Base-by-base conservation (phyloP, 2,888 invertebrate genomes). In the Steinernema scapterisci region DNA sequence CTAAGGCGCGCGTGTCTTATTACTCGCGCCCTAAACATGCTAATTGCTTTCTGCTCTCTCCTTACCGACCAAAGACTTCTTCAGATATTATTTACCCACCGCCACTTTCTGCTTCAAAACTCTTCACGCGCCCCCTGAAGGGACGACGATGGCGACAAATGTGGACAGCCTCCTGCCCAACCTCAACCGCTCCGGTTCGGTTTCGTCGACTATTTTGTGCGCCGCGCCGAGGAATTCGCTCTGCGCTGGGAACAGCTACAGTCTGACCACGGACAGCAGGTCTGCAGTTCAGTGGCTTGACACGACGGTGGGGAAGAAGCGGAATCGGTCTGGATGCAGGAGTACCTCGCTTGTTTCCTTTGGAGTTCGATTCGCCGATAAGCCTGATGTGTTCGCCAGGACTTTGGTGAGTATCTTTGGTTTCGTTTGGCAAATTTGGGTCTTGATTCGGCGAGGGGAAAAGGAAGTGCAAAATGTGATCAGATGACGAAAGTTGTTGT, bases 401-500 rank as follows among this genome's bases (percentile, higher is more conserved):
- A 79, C 80, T n/a, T 56, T 82, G 72, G 79, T 79, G 56, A 75
- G 73, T 77, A n/a, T n/a, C n/a, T n/a, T n/a, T n/a, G n/a, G n/a
- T n/a, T n/a, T n/a, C n/a, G 48, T 48, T 19, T 48, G 48, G 48
- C 6, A 13, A 19, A 48, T 13, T 48, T 48, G 13, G 16, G 48
- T 2, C 3, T 3, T 6, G 9, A 48, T 48, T 48, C 6, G 48
- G 48, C 48, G n/a, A 16, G 38, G 9, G 38, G 54, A 11, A 19
- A 13, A 2, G 21, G 25, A 19, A 3, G 54, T 1, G 2, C 25
- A 25, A 54, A 54, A 54, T 13, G 54, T 19, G 25, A 54, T 54
- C 25, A 38, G 9, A 38, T 3, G 9, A 38, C 9, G 9, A 38
- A 38, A 9, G 3, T 38, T 38, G 38, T 38, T 38, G 38, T 38